Evolutionary conservation across 2,888 invertebrate genomes (phyloP), one percentile per base, ranked within the genome.

Genomic region (Griposia aprilina): DNA sequence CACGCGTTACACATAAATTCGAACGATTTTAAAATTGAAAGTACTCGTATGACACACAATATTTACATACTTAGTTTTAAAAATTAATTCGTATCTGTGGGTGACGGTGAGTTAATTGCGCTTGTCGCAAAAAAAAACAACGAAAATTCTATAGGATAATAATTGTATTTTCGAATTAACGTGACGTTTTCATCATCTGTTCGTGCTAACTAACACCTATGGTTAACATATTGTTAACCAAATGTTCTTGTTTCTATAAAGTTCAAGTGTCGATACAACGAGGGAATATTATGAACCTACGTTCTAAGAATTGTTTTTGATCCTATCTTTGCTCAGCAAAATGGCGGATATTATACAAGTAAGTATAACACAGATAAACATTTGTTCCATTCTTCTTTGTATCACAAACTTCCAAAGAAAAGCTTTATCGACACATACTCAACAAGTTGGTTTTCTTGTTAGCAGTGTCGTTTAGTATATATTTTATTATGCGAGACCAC

Each of bases 401-500:
- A 30, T 52, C 55, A 72, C 0, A 36, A 75, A 75, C 60, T 75
- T 75, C 13, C 17, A 41, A 26, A 72, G 72, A 72, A 62, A 17
- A 26, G 26, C 36, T 41, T 41, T 41, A 41, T 50, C 41, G 60
- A 62, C 26, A 50, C 23, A 41, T 52, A 60, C 50, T 75, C 60
- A 62, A 52, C 50, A 72, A 72, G 75, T 72, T 50, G 62, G 72
- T 75, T 57, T 52, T 75, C 60, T 75, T 75, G 75, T 62, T 72
- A 75, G 20, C 50, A 15, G 20, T 50, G 15, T 36, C 55, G 7
- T 36, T 69, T 57, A 13, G 69, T 57, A 52, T 10, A 30, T 30
- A 68, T 50, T 67, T 67, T 67, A 30, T 50, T 15, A 30, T 23
- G 23, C 15, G 30, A 50, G 8, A 4, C 30, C 8, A 11, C 30